Percentiles rank a stretch among this genome's conserved stretches.
Evolutionary conservation across 2,888 invertebrate species (phyloP).

Genomic region (Mimachlamys varia): DNA sequence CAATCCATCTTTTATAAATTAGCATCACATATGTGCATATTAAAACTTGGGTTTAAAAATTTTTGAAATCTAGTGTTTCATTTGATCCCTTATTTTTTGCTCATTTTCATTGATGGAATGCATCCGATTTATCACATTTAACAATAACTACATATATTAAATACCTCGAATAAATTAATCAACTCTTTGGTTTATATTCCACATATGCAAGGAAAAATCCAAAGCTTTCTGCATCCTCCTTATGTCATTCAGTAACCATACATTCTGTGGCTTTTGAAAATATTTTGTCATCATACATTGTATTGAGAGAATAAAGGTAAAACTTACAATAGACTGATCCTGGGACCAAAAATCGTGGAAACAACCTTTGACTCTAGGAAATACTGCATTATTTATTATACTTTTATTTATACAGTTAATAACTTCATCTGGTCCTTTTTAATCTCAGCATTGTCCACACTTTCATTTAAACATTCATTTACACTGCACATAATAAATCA

Average conservation of each 20-base stretch:
- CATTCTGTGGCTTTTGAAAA: no score
- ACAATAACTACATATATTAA: not conserved
- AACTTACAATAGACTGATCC: no score
- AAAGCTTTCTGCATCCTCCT: not conserved
- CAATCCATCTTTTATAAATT: not conserved
- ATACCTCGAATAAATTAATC: not conserved
- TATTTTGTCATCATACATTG: no score
- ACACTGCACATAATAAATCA: not conserved
- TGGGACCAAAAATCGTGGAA: not conserved
- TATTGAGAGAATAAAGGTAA: no score
- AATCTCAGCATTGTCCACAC: not conserved
- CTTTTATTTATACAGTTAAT: not conserved
- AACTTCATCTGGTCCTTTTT: not conserved
- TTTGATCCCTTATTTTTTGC: not conserved
- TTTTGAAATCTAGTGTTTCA: not conserved
- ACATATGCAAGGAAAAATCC: not conserved
- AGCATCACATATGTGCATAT: not conserved
- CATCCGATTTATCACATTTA: not conserved
- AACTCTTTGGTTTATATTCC: not conserved
- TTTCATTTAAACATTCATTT: not conserved
- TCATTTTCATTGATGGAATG: not conserved
- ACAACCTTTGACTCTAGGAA: not conserved
- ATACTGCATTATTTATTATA: constrained; percentile 7
- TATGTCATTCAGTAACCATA: no score
- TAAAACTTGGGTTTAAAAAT: not conserved